Conservation (phyloP, 2,888 invertebrate genomes). For the Dioctria rufipes region DNA sequence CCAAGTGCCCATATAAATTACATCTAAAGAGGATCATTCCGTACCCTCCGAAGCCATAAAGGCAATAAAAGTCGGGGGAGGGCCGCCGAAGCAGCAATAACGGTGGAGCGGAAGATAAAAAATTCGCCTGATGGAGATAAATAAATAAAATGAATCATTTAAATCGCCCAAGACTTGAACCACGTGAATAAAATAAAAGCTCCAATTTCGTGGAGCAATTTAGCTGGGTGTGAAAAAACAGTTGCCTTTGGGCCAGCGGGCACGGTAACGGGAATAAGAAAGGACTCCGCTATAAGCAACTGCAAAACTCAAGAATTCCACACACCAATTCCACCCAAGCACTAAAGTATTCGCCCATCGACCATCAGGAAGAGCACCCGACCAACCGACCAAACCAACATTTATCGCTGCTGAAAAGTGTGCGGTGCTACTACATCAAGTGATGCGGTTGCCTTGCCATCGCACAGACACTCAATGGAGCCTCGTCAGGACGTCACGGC, state of each 20-base stretch:
- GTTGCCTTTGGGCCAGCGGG: conserved; percentile 6
- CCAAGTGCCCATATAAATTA: conserved; percentile 72
- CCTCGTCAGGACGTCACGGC: conserved; percentile 34
- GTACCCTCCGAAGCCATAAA: conserved; percentile 39
- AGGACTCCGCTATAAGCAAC: neutral
- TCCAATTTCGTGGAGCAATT: conserved; percentile 44
- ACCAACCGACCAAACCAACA: conserved; percentile 12
- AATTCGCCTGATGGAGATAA: conserved; percentile 58
- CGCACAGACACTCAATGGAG: conserved; percentile 27
- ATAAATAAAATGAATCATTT: conserved; percentile 59
- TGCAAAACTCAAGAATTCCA: conserved; percentile 30
- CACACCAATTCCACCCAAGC: neutral
- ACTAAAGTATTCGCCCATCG: too few species aligned
- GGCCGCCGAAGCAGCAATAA: conserved; percentile 29
- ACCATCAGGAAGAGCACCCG: neutral
- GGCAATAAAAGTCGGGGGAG: conserved; percentile 48
- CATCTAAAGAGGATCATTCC: conserved; percentile 58
- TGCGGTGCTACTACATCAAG: conserved; percentile 49
- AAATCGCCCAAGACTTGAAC: conserved; percentile 57
- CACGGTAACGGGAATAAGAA: neutral
- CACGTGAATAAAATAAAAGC: conserved; percentile 54
- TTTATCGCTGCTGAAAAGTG: conserved; percentile 54
- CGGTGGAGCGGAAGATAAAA: conserved; percentile 48
- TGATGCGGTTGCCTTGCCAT: conserved; percentile 49
- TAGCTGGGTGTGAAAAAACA: conserved; percentile 50